These are phyloP conservation scores for Drosophila vallismaia DNA, from an alignment of 2,888 invertebrate species.

Conservation along the genomic window DNA sequence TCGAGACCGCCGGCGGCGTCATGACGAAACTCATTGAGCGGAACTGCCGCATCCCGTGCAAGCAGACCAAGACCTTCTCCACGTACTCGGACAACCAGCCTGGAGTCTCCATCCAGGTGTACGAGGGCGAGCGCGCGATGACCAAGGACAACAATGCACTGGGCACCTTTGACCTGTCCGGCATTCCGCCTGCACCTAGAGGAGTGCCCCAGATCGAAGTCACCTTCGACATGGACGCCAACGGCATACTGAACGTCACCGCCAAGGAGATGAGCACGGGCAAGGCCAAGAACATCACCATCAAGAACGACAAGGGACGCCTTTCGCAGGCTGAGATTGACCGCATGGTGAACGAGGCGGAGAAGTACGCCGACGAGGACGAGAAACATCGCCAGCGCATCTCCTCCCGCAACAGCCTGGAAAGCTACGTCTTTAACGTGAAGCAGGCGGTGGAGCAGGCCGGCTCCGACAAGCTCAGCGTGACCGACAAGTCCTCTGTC, in stretches of 20 bases:
- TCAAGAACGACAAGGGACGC: constrained; percentile 92
- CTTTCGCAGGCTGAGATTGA: constrained; percentile 92
- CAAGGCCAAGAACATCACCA: constrained; percentile 90
- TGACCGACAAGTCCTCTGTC: constrained; percentile 88
- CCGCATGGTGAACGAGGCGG: constrained; percentile 90
- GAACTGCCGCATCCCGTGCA: constrained; percentile 89
- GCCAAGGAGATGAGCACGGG: constrained; percentile 89
- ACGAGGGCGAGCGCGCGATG: constrained; percentile 93
- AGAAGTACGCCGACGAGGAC: constrained; percentile 89
- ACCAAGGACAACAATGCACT: constrained; percentile 96
- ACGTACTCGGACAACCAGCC: constrained; percentile 93
- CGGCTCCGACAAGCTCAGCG: constrained; percentile 86
- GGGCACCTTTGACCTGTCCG: constrained; percentile 97
- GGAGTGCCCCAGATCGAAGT: constrained; percentile 95
- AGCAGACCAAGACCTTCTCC: constrained; percentile 89
- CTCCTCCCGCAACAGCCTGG: constrained; percentile 89
- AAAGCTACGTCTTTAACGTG: constrained; percentile 88
- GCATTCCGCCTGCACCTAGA: constrained; percentile 94
- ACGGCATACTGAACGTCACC: constrained; percentile 96
- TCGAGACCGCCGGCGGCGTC: constrained; percentile 92
- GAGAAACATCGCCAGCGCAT: constrained; percentile 88
- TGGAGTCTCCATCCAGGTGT: constrained; percentile 90
- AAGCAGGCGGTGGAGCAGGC: constrained; percentile 89
- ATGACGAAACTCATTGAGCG: constrained; percentile 91
- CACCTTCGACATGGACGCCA: constrained; percentile 93